A percentile compares a stretch with the other conserved stretches of the same genome.
These are phyloP conservation scores for Pseudois nayaur DNA, from an alignment of 2,113 vertebrate species.

Conservation along the genomic window DNA sequence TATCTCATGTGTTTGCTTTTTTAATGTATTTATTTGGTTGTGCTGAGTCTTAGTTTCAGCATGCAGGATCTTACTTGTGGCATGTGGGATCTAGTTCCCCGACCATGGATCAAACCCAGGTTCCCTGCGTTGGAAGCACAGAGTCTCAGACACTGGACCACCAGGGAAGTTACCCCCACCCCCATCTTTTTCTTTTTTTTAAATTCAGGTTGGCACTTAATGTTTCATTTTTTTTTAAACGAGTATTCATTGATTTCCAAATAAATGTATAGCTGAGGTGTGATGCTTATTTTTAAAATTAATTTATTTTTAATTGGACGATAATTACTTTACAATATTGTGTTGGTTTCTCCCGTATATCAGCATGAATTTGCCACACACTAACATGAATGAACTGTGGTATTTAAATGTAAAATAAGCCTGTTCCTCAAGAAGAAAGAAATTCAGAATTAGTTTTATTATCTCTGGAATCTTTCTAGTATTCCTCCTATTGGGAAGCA, in stretches of 20 bases:
- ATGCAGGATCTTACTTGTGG: neutral
- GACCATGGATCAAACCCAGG: neutral
- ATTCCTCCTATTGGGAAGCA: neutral
- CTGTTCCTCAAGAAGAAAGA: neutral
- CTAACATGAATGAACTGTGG: neutral
- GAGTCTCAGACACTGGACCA: neutral
- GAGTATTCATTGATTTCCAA: neutral
- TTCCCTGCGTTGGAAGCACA: neutral
- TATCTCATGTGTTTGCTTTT: neutral
- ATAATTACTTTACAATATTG: neutral
- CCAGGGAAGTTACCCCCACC: neutral
- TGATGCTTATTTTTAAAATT: neutral
- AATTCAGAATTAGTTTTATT: neutral
- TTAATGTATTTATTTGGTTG: neutral
- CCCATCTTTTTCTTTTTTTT: neutral
- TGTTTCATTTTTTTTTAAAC: neutral
- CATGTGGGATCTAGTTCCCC: neutral
- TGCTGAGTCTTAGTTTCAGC: neutral
- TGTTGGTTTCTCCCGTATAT: neutral
- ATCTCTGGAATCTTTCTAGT: neutral
- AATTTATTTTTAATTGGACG: neutral
- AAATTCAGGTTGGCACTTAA: neutral
- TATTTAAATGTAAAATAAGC: neutral
- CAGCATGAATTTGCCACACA: neutral
- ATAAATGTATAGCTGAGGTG: neutral